phyloP scores from a whole-genome alignment of 1,140 invertebrate species.

The Oncopodura yosiiana region DNA sequence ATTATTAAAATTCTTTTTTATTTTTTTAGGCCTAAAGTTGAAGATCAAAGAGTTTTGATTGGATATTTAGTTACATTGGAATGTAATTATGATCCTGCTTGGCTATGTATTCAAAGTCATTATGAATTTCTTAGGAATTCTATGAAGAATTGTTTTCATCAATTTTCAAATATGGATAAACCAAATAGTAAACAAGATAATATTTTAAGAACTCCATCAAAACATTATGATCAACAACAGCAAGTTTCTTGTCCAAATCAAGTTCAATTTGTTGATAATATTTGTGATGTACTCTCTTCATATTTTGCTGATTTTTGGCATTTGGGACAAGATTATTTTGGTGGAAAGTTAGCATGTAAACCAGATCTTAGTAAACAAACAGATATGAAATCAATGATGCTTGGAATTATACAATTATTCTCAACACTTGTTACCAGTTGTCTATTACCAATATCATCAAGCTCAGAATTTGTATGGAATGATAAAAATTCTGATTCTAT shows the following conservation, averaged over 20 bases:
- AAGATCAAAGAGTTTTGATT: conserved; percentile 88
- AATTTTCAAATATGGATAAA: conserved; percentile 23
- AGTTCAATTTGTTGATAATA: conserved; percentile 61
- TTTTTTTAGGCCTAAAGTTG: conserved; percentile 74
- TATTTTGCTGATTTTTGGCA: conserved; percentile 78
- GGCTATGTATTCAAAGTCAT: conserved; percentile 75
- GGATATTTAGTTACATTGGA: conserved; percentile 61
- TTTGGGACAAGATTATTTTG: conserved; percentile 79
- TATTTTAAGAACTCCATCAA: conserved; percentile 25
- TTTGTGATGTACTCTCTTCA: conserved; percentile 57
- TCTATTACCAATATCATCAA: conserved; percentile 8
- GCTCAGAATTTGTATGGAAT: conserved; percentile 23
- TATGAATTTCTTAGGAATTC: conserved; percentile 48
- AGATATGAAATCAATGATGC: conserved; percentile 64
- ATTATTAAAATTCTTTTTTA: too few relatives aligned
- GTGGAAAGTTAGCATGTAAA: conserved; percentile 63
- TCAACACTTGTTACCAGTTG: conserved; percentile 44
- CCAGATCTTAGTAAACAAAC: conserved; percentile 58
- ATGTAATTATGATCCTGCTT: conserved; percentile 74
- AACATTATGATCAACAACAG: conserved; percentile 19
- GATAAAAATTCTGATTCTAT: conserved; percentile 24
- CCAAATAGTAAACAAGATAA: conserved; percentile 28
- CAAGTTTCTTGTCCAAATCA: conserved; percentile 35
- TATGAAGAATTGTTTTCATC: conserved; percentile 33
- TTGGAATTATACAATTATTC: conserved; percentile 55